Evolutionary conservation across 2,888 invertebrate species (phyloP).

Genomic region (Polietes domitor): DNA sequence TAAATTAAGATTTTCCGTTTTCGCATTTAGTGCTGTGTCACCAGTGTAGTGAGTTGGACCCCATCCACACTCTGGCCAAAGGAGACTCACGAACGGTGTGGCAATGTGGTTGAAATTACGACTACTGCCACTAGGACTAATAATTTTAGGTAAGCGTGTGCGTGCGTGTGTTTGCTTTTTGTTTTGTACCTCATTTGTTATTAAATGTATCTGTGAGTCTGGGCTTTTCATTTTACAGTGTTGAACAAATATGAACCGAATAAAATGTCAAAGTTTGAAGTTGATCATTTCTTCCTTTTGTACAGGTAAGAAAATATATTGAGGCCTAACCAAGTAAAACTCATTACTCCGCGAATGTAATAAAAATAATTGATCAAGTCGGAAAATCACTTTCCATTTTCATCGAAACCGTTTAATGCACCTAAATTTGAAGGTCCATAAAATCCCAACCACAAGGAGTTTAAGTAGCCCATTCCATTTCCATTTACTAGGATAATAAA

Average conservation of each 20-base stretch:
- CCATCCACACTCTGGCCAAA: not conserved
- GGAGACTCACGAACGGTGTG: not conserved
- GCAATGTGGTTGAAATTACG: not conserved
- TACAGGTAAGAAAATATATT: too few relatives aligned
- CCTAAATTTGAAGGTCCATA: too few relatives aligned
- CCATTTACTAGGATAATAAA: too few relatives aligned
- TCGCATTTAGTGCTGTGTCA: not conserved
- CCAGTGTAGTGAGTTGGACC: not conserved
- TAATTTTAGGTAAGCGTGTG: not conserved
- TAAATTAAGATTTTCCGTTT: constrained; percentile 28
- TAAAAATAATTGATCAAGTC: too few relatives aligned
- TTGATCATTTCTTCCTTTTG: too few relatives aligned
- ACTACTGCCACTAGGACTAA: not conserved
- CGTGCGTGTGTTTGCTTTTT: not conserved
- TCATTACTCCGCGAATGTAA: too few relatives aligned
- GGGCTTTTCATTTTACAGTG: not conserved
- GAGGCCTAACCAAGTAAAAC: too few relatives aligned
- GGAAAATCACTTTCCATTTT: too few relatives aligned
- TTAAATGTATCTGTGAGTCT: constrained; percentile 3
- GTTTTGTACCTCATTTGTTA: not conserved
- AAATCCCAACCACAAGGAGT: too few relatives aligned
- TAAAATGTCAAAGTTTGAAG: too few relatives aligned
- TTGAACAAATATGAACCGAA: not conserved
- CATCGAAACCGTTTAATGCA: too few relatives aligned
- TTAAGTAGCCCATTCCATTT: too few relatives aligned